These are phyloP conservation scores for Ornithoptera priamus DNA, from an alignment of 2,888 invertebrate genomes.

Conservation along the genomic window DNA sequence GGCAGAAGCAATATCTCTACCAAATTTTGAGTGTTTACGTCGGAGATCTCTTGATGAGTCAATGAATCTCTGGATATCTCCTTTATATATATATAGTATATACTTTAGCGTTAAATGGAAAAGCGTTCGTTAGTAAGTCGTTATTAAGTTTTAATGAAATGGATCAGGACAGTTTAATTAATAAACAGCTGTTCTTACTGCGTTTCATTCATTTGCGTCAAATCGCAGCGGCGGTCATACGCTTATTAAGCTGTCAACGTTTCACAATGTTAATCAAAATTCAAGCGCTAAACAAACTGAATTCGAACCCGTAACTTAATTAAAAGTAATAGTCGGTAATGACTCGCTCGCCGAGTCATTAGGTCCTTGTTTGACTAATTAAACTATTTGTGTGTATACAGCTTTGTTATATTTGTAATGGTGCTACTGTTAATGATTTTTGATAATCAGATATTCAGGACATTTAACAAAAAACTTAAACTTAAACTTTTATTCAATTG, in stretches of 20 bases:
- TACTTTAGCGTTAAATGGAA: background rate
- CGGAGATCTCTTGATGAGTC: no score
- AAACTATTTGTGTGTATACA: no score
- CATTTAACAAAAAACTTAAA: no score
- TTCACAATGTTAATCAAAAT: constrained; percentile 11
- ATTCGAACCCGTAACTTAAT: background rate
- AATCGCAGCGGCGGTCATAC: constrained; percentile 8
- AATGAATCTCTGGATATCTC: background rate
- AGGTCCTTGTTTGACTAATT: no score
- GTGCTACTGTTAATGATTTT: no score
- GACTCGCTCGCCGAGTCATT: no score
- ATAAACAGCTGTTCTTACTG: constrained; percentile 17
- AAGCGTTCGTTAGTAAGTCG: constrained; percentile 4
- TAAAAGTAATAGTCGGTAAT: background rate
- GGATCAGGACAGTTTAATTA: constrained; percentile 23
- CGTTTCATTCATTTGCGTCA: constrained; percentile 18
- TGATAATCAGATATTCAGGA: no score
- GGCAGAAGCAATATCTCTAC: no score
- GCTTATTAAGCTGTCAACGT: constrained; percentile 23
- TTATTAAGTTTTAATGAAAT: constrained; percentile 16
- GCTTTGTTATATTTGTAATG: no score
- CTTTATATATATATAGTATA: background rate
- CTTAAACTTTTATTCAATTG: no score
- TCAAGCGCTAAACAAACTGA: constrained; percentile 4
- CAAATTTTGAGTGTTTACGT: no score